Percentiles rank a stretch among this genome's conserved stretches.
Evolutionary conservation across 2,888 invertebrate species (phyloP).

Genomic region (Dorcus hopei): DNA sequence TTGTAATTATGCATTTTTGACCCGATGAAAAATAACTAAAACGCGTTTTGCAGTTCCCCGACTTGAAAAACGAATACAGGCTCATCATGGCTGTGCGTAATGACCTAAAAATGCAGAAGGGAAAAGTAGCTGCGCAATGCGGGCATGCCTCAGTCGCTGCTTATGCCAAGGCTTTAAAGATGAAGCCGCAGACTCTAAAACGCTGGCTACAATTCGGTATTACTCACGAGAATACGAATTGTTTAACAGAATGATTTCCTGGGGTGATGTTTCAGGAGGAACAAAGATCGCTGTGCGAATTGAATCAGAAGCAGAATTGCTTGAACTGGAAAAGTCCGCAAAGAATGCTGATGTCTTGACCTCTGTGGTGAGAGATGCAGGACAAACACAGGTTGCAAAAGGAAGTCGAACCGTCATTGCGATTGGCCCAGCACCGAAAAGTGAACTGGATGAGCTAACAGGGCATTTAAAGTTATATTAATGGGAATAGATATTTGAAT

Average conservation of each 20-base stretch:
- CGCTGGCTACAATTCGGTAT: constrained; percentile 52
- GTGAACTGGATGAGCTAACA: constrained; percentile 75
- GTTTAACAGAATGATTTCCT: neutral
- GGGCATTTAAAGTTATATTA: constrained; percentile 84
- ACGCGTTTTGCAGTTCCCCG: constrained; percentile 35
- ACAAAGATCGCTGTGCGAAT: constrained; percentile 84
- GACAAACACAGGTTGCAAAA: constrained; percentile 86
- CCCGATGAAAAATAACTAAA: neutral
- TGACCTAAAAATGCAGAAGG: constrained; percentile 92
- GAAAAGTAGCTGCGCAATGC: constrained; percentile 92
- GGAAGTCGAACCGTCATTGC: constrained; percentile 89
- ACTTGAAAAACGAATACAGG: constrained; percentile 62
- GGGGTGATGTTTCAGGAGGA: constrained; percentile 55
- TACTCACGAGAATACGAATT: neutral
- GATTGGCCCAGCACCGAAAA: constrained; percentile 84
- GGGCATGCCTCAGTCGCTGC: constrained; percentile 91
- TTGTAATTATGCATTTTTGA: neutral
- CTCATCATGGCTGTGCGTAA: constrained; percentile 83
- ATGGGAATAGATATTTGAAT: constrained; percentile 27
- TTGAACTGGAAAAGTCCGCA: constrained; percentile 67
- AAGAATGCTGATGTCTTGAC: constrained; percentile 66
- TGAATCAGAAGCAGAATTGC: constrained; percentile 72
- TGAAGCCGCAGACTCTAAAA: constrained; percentile 59
- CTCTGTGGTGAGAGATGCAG: constrained; percentile 83
- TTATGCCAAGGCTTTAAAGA: constrained; percentile 66